Conservation (phyloP, 2,888 invertebrate genomes). For the Galerucella nymphaeae region DNA sequence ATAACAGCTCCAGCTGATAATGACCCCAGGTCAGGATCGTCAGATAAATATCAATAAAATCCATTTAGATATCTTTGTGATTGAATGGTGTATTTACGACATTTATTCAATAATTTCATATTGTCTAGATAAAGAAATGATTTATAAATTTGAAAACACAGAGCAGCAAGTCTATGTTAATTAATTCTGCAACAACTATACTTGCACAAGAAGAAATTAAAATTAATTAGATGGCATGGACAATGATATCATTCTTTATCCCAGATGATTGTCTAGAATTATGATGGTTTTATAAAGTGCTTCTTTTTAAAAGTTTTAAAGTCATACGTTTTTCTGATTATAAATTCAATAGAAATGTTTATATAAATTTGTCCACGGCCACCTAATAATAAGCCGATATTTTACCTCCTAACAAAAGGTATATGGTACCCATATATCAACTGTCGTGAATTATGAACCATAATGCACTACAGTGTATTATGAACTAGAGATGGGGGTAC, state of each 20-base stretch:
- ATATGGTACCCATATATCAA: too few relatives aligned
- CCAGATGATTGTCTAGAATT: neutral
- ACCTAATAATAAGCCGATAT: too few relatives aligned
- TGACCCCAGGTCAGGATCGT: neutral
- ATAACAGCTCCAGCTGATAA: neutral
- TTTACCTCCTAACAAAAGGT: too few relatives aligned
- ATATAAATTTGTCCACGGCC: too few relatives aligned
- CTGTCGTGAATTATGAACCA: too few relatives aligned
- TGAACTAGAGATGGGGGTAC: too few relatives aligned
- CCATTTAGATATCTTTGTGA: neutral
- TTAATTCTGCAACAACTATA: neutral
- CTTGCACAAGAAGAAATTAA: slow-evolving; percentile 2
- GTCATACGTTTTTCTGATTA: too few relatives aligned
- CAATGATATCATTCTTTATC: neutral
- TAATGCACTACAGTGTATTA: too few relatives aligned
- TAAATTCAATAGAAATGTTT: too few relatives aligned
- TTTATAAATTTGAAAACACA: neutral
- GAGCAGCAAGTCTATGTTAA: neutral
- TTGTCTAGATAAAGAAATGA: neutral
- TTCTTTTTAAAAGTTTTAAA: too few relatives aligned
- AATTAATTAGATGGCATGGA: neutral
- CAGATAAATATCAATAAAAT: neutral
- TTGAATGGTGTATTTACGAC: neutral
- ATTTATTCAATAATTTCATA: slow-evolving; percentile 2
- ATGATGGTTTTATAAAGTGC: neutral